phyloP scores from a whole-genome alignment of 1,140 invertebrate genomes.

The Xylocopa sonorina region DNA sequence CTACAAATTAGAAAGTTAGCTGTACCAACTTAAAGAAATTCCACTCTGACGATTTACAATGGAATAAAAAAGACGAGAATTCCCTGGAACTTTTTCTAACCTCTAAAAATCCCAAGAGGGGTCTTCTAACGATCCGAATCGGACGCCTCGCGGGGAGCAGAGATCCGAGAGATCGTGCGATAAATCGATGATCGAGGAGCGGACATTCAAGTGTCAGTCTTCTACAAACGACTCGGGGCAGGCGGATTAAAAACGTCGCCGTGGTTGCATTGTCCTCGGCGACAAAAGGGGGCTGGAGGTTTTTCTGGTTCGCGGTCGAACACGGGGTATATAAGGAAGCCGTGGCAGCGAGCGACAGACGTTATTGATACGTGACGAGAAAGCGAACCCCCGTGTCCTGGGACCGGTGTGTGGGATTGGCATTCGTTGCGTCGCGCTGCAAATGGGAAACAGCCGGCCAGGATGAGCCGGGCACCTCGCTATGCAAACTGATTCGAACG shows the following conservation, averaged over 20 bases:
- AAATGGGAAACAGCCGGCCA: constrained; percentile 49
- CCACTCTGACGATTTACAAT: no score
- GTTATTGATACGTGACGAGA: constrained; percentile 65
- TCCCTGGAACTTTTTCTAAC: no score
- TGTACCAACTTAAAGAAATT: no score
- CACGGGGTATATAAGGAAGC: constrained; percentile 41
- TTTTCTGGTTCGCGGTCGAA: background rate
- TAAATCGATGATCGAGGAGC: background rate
- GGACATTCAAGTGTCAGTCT: constrained; percentile 23
- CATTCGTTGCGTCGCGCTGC: constrained; percentile 57
- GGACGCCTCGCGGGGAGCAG: no score
- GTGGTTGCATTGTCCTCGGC: background rate
- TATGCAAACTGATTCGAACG: constrained; percentile 62
- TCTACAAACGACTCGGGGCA: constrained; percentile 10
- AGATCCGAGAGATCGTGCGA: no score
- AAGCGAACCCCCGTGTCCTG: constrained; percentile 34
- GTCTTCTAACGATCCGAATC: background rate
- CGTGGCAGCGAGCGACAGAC: constrained; percentile 46
- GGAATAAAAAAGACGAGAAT: no score
- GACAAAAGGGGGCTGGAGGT: constrained; percentile 24
- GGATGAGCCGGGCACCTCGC: constrained; percentile 61
- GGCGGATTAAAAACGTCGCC: constrained; percentile 2
- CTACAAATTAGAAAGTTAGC: no score
- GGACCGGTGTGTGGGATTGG: constrained; percentile 57
- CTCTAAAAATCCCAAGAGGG: background rate